Evolutionary conservation across 2,113 vertebrate species (phyloP), one percentile per base, ranked within the genome.

Genomic region (Marmota monax): DNA sequence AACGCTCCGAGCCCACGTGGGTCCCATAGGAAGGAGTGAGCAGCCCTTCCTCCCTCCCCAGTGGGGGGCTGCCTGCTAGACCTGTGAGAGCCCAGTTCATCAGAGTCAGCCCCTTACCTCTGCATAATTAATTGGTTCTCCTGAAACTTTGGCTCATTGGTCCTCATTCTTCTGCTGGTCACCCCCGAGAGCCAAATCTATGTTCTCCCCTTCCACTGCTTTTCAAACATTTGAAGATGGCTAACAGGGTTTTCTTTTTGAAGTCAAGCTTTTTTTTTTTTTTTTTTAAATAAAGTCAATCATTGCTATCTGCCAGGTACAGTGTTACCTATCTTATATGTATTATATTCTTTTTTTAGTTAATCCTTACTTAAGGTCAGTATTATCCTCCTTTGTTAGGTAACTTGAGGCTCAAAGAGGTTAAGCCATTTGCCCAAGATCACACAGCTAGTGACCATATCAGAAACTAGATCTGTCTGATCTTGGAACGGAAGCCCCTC

Each of bases 21-120:
- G 5, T 18, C 37, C 29, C 0, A 8, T 29, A 34, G 20, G 67
- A 5, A 67, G 48, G 45, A 48, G 39, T n/a, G 51, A 39, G 67
- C 25, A 61, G 32, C 23, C 23, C 29, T 5, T 65, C 0, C 0
- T 34, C 0, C 5, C 4, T 0, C 45, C 20, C 23, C 10, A 1
- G 2, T 0, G 7, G 10, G 1, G 7, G 0, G 5, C 65, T 25
- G 7, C 9, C 17, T 10, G 4, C 13, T 79, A 39, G 78, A 20
- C 6, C 39, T 7, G 1, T 1, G 3, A 14, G 34, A 12, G 53
- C 23, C 7, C 20, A 4, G 20, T 14, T 67, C 82, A 11, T 16
- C 34, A 2, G 1, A 45, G 45, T 45, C 45, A 45, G 29, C 70
- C 25, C 2, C 58, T 76, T 74, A 39, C 22, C 34, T 45, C 10